These are phyloP conservation scores for Solenopsis fugax DNA, from an alignment of 1,140 invertebrate genomes.

Conservation along the genomic window DNA sequence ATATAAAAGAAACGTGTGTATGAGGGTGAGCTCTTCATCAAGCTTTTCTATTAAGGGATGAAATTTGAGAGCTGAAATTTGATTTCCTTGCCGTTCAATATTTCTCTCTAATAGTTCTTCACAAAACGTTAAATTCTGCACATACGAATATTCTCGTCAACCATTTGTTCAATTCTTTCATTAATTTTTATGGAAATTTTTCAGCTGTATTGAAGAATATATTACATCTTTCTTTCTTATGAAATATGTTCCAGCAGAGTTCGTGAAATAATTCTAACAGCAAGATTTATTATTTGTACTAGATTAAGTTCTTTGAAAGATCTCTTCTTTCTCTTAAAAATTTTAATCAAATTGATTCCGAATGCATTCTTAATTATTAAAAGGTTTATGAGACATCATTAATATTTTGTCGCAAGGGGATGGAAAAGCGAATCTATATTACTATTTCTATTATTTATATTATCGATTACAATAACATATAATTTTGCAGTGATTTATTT, in stretches of 20 bases:
- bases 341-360: not conserved
- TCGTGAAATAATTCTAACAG: not conserved
- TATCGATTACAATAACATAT: not conserved
- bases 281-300: not conserved
- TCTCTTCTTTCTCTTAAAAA: not conserved
- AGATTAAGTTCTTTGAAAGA: not conserved
- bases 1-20: slow-evolving; percentile 58
- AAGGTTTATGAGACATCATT: not conserved
- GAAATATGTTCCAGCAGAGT: not conserved
- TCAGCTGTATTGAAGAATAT: not conserved
- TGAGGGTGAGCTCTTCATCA: not conserved
- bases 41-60: slow-evolving; percentile 55
- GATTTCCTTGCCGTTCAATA: slow-evolving; percentile 40
- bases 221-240: not conserved
- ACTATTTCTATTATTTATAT: not conserved
- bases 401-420: slow-evolving; percentile 2
- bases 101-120: not conserved
- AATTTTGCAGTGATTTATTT: not conserved
- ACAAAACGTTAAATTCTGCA: not conserved
- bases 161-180: not conserved
- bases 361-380: not conserved
- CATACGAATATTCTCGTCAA: not conserved
- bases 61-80: slow-evolving; percentile 61
- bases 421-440: not conserved
- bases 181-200: not conserved